Conservation (phyloP, 2,113 vertebrate genomes). For the Donacobius atricapilla region DNA sequence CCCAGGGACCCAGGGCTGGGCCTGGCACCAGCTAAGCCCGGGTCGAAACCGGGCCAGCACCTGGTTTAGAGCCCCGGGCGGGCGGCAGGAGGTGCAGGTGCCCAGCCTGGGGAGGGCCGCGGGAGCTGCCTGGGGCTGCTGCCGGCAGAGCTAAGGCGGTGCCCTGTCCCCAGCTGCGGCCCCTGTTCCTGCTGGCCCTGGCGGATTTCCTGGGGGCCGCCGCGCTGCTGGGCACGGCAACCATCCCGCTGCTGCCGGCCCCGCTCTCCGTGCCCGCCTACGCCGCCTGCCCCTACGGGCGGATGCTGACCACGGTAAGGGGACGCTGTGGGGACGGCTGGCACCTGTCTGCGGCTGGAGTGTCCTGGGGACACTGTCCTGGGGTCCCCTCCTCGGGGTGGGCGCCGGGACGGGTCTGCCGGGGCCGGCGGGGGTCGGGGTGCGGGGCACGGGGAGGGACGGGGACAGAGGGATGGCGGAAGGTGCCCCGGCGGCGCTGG, state of each 20-base stretch:
- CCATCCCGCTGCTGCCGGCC: conserved; percentile 61
- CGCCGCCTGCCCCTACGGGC: conserved; percentile 54
- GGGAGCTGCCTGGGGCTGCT: rapidly evolving
- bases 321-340: not conserved
- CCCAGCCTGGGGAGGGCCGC: not conserved
- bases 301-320: conserved; percentile 77
- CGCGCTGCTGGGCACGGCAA: conserved; percentile 50
- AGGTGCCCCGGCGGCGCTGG: too few relatives aligned
- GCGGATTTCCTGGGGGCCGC: conserved; percentile 76
- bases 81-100: not conserved
- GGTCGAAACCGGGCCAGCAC: not conserved
- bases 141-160: not conserved
- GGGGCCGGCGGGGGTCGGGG: not conserved
- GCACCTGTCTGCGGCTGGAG: too few relatives aligned
- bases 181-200: conserved; percentile 77
- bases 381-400: not conserved
- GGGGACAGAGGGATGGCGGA: too few relatives aligned
- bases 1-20: not conserved
- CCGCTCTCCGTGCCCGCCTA: not conserved
- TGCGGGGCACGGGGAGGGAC: not conserved
- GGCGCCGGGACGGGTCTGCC: not conserved
- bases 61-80: not conserved
- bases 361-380: not conserved
- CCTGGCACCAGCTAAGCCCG: not conserved
- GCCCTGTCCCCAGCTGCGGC: conserved; percentile 47